These are phyloP conservation scores for Burhinus bistriatus DNA, from an alignment of 2,113 vertebrate species.

Conservation along the genomic window DNA sequence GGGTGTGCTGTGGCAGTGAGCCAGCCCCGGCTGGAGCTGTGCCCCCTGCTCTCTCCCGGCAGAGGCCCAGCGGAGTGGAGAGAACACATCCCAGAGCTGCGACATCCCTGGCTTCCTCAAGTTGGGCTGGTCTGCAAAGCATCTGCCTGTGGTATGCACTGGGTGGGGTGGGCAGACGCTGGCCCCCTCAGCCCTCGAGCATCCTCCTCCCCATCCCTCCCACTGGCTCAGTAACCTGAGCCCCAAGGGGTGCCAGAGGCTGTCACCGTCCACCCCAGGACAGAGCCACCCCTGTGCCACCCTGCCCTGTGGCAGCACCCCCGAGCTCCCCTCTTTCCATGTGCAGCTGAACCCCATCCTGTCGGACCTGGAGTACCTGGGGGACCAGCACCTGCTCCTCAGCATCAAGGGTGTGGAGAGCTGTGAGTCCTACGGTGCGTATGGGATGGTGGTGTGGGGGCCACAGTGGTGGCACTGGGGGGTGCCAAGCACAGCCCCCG, in stretches of 20 bases:
- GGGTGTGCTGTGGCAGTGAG: fast-evolving
- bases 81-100: conserved; percentile 83
- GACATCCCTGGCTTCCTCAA: conserved; percentile 84
- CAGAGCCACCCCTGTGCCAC: background rate
- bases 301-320: background rate
- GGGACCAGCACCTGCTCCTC: conserved; percentile 85
- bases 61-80: conserved; percentile 80
- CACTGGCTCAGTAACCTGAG: fast-evolving
- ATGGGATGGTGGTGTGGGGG: fast-evolving
- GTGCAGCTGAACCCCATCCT: conserved; percentile 78
- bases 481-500: background rate
- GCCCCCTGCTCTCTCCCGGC: fast-evolving
- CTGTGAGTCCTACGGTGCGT: conserved; percentile 87
- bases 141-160: conserved; percentile 80
- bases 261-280: background rate
- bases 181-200: background rate
- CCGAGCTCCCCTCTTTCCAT: background rate
- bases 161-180: fast-evolving
- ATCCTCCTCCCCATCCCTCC: background rate
- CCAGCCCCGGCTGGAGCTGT: background rate
- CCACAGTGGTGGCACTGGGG: background rate
- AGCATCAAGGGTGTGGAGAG: conserved; percentile 87
- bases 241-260: background rate
- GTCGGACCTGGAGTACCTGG: conserved; percentile 82
- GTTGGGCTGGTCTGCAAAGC: conserved; percentile 81